Conservation (phyloP, 2,113 vertebrate species). For the Chiloscyllium plagiosum region DNA sequence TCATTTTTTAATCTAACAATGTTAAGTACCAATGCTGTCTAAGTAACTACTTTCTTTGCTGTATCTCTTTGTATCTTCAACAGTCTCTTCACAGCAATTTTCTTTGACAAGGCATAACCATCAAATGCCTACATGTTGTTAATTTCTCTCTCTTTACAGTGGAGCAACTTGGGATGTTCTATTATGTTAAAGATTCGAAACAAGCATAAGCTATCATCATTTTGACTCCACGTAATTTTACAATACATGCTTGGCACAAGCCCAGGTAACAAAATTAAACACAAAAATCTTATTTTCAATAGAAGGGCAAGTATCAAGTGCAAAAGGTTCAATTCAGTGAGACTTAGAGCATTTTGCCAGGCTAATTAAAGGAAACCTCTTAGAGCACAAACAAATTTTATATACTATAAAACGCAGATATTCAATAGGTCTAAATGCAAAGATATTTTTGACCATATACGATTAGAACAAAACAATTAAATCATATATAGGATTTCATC, state of each 20-base stretch:
- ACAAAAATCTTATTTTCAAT: not conserved
- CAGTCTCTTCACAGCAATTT: not conserved
- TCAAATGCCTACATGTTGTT: not conserved
- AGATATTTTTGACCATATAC: not conserved
- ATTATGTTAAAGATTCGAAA: not conserved
- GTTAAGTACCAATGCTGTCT: not conserved
- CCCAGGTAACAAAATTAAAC: not conserved
- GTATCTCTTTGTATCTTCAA: not conserved
- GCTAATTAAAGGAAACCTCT: not conserved
- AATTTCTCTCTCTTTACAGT: not conserved
- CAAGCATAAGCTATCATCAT: not conserved
- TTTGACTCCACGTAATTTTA: not conserved
- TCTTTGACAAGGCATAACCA: not conserved
- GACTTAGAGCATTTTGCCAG: not conserved
- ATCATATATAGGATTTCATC: not conserved
- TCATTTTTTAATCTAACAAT: not conserved
- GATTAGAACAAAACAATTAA: not conserved
- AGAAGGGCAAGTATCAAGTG: not conserved
- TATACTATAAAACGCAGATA: not conserved
- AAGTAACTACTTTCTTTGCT: not conserved
- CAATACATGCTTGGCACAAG: not conserved
- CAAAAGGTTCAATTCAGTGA: not conserved
- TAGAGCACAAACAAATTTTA: not conserved
- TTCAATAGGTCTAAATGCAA: not conserved
- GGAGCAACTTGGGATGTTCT: not conserved